Base-by-base conservation (phyloP, 1,140 invertebrate genomes). In the Paraescarpia echinospica region DNA sequence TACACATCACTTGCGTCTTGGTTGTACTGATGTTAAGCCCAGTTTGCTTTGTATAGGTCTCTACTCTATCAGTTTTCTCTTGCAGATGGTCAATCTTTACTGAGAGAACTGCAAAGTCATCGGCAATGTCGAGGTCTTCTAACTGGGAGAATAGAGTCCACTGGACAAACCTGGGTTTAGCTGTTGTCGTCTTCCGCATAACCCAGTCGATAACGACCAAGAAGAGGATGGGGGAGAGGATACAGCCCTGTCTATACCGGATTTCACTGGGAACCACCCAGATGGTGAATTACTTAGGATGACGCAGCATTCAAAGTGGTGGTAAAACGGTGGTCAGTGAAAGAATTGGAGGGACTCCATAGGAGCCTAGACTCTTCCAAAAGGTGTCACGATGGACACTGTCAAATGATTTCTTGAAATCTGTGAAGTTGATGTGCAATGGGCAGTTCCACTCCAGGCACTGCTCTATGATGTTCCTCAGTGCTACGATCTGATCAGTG, bases 111-210 rank as follows among this genome's bases (percentile, higher is more conserved):
- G 89, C 89, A 89, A 89, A 18, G 89, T 89, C 34, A 89, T 89
- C 89, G 34, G 89, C 89, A 89, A 89, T 6, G 89, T 89, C n/a
- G 89, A 89, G 89, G 89, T 89, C n/a, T 89, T 89, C 89, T 89
- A 89, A 18, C 18, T 89, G 89, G 89, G 89, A 6, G 89, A 89
- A 89, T 4, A 89, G 89, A 89, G 18, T 89, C 89, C n/a, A n/a
- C n/a, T 89, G 89, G 89, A 89, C 18, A 89, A 2, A 4, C 89
- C 89, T 89, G 18, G 89, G 89, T 89, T 89, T 89, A 6, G 4
- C 89, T 89, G 89, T 6, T 89, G 89, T 89, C 4, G 89, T 89
- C 18, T 89, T 89, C 89, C 89, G 89, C 89, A 89, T 89, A 89
- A 89, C 89, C 89, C 89, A 89, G 89, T 89, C 34, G 89, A 89